Percentiles rank a stretch among this genome's conserved stretches.
These are phyloP conservation scores for Anthophora plumipes DNA, from an alignment of 2,888 invertebrate species.

Conservation along the genomic window DNA sequence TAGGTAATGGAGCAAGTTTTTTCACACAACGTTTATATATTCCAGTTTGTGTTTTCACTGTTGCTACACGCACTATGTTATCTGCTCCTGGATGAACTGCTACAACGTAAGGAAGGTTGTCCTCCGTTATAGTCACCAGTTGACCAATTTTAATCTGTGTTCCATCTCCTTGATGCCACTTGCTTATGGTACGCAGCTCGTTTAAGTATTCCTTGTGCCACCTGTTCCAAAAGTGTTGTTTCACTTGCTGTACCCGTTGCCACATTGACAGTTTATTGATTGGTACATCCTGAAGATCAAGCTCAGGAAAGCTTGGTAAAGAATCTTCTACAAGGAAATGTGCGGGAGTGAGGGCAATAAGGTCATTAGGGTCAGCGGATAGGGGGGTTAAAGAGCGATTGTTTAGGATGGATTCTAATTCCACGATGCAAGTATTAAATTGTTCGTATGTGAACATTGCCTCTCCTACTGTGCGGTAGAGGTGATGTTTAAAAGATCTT, in stretches of 20 bases:
- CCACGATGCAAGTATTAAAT: background rate
- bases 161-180: background rate
- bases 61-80: background rate
- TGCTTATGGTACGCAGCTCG: background rate
- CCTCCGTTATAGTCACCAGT: background rate
- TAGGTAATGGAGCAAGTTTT: background rate
- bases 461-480: background rate
- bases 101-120: background rate
- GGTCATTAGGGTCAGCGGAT: background rate
- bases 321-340: slow-evolving; percentile 5
- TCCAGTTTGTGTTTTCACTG: background rate
- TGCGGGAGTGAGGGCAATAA: background rate
- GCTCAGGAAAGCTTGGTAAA: background rate
- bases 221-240: slow-evolving; percentile 30
- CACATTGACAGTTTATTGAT: background rate
- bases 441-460: background rate
- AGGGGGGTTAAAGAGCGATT: background rate
- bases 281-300: background rate
- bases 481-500: slow-evolving; percentile 12
- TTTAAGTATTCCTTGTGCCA: slow-evolving; percentile 33
- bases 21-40: background rate
- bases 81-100: slow-evolving; percentile 2
- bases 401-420: background rate
- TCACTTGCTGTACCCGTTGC: background rate
- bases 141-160: background rate